Base-by-base conservation (phyloP, 1,140 invertebrate genomes). In the Drosophila kanapiae region DNA sequence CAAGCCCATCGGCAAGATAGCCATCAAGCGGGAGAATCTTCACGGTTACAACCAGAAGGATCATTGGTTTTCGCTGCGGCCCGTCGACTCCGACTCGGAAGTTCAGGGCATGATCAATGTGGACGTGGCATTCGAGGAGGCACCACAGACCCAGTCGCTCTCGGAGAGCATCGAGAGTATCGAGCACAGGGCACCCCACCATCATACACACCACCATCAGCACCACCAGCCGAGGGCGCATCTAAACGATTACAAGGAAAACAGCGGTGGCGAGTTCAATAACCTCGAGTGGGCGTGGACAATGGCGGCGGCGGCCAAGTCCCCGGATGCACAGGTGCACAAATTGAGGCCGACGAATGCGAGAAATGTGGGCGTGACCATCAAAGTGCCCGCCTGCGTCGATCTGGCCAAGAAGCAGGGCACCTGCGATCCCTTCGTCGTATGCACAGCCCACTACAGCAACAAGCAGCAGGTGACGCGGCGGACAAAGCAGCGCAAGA, bases 321-420 rank as follows among this genome's bases (percentile, higher is more conserved):
- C 75, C 4, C 49, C 68, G 8, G 91, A 88, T 59, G n/a, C n/a
- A n/a, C 87, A 91, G 45, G 27, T 70, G 49, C 78, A 80, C 40
- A 92, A 90, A 53, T 92, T 83, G 91, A 83, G 81, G 53, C 80
- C 86, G 48, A 23, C 65, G n/a, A 75, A 77, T 51, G 74, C 75
- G 7, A 54, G 85, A 33, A 79, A 76, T 61, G 74, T 84, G 23
- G 80, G 88, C 9, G 86, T 95, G 13, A 93, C 94, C 45, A 93
- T 96, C 45, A 92, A 95, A 74, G 95, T 98, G 47, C 94, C 96
- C 70, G 97, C 98, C 93, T 98, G 97, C 93, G 96, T 95, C 82
- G 97, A 98, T 93, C 94, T 98, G 87, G 96, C 97, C 60, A 96
- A 97, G 69, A 97, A 97, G 91, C 97, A 98, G 94, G 97, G 97